Evolutionary conservation across 2,888 invertebrate genomes (phyloP).

Genomic region (Globia sparganii): DNA sequence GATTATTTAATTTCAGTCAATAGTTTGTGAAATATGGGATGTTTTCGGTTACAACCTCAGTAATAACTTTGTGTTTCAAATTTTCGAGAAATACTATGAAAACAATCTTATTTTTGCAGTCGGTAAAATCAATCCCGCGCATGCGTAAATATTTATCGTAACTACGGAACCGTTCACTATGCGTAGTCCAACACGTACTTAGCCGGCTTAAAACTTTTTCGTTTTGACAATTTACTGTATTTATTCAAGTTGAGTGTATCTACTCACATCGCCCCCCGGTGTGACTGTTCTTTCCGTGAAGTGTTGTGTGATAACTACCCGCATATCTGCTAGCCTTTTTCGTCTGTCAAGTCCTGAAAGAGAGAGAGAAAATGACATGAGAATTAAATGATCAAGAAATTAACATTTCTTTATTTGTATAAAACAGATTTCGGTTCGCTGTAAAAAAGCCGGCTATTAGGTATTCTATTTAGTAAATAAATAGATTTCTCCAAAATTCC

Average conservation of each 20-base stretch:
- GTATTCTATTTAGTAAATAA: background rate
- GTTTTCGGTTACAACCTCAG: too few relatives aligned
- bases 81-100: too few relatives aligned
- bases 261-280: slow-evolving; percentile 89
- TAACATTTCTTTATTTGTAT: background rate
- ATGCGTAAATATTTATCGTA: too few relatives aligned
- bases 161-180: too few relatives aligned
- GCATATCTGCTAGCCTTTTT: slow-evolving; percentile 78
- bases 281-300: slow-evolving; percentile 89
- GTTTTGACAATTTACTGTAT: slow-evolving; percentile 65
- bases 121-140: too few relatives aligned
- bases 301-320: slow-evolving; percentile 85
- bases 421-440: background rate
- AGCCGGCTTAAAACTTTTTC: too few relatives aligned
- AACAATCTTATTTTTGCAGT: too few relatives aligned
- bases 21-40: too few relatives aligned
- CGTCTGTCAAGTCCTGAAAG: slow-evolving; percentile 80
- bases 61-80: too few relatives aligned
- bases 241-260: slow-evolving; percentile 79
- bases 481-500: background rate
- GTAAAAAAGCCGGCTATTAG: background rate
- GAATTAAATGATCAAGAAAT: background rate
- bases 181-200: too few relatives aligned
- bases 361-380: slow-evolving; percentile 37
- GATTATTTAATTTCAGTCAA: too few relatives aligned